phyloP scores from a whole-genome alignment of 1,140 invertebrate species.

The Lamellibrachia luymesi region DNA sequence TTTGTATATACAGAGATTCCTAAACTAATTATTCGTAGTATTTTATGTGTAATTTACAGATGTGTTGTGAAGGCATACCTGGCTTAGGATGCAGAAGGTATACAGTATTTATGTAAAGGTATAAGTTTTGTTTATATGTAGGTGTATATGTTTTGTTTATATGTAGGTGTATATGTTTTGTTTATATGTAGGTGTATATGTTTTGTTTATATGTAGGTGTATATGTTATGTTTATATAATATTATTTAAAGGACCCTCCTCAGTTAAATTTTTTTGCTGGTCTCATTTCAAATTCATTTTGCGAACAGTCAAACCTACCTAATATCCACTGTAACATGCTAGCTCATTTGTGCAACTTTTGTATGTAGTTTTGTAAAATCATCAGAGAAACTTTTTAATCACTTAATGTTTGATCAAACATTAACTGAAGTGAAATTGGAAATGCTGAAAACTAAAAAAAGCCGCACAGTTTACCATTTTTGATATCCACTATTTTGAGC shows the following conservation, averaged over 20 bases:
- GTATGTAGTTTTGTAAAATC: too few species aligned
- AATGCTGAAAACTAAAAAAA: too few species aligned
- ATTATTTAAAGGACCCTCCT: not conserved
- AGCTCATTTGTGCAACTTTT: too few species aligned
- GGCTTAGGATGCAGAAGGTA: not conserved
- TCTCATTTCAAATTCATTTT: too few species aligned
- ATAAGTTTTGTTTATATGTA: not conserved
- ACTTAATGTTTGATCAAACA: too few species aligned
- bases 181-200: not conserved
- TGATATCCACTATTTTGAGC: too few species aligned
- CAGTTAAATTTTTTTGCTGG: not conserved
- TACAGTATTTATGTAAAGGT: not conserved
- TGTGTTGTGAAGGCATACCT: not conserved
- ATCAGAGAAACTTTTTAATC: too few species aligned
- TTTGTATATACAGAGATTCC: not conserved
- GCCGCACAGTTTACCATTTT: too few species aligned
- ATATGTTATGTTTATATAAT: not conserved
- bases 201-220: not conserved
- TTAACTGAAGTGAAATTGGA: too few species aligned
- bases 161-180: not conserved
- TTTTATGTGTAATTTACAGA: conserved; percentile 6
- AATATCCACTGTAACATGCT: too few species aligned
- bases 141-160: not conserved
- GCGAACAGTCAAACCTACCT: too few species aligned
- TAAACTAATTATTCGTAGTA: not conserved